Evolutionary conservation across 2,888 invertebrate species (phyloP), one percentile per base, ranked within the genome.

Genomic region (Cephus sareptanus): DNA sequence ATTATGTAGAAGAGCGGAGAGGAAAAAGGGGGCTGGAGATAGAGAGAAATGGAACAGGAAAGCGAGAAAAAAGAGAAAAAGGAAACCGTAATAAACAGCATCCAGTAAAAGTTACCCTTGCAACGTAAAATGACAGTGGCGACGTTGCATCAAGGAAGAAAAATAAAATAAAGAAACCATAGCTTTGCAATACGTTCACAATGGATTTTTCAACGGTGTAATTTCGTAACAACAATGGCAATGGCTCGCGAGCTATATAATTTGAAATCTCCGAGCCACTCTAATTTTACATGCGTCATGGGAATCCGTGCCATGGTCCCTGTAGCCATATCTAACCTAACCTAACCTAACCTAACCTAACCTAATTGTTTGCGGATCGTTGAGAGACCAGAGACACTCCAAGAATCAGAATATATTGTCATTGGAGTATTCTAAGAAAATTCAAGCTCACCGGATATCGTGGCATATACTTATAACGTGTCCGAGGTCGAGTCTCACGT

Each of bases 151-250:
- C 37, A 69, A 34, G 40, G 9, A 76, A 69, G 34, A 69, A 77
- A 35, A 74, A 35, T 75, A 79, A 73, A 34, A 76, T 68, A 23
- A 40, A 69, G 74, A 68, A 11, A 75, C 31, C 68, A 30, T 56
- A 34, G 34, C 56, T 68, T 71, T 74, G 79, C 79, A 80, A 85
- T 83, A 81, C 81, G 82, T 78, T 56, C 85, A 88, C 86, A 86
- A 87, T 85, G 86, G 82, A 87, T 86, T 87, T 81, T 85, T 84
- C 81, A 86, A 83, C 82, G 84, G 85, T 85, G 83, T 87, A 88
- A 89, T 89, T 88, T 88, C 83, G 69, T 82, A 79, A 82, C 79
- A 85, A 88, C 86, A 86, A 88, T 86, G 80, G 85, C 84, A 83
- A 83, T 84, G 81, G 79, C 74, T 30, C 74, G 30, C 35, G 34